Percentiles rank a stretch among this genome's conserved stretches.
These are phyloP conservation scores for Syndactyla subalaris DNA, from an alignment of 2,797 vertebrate species.

Conservation along the genomic window DNA sequence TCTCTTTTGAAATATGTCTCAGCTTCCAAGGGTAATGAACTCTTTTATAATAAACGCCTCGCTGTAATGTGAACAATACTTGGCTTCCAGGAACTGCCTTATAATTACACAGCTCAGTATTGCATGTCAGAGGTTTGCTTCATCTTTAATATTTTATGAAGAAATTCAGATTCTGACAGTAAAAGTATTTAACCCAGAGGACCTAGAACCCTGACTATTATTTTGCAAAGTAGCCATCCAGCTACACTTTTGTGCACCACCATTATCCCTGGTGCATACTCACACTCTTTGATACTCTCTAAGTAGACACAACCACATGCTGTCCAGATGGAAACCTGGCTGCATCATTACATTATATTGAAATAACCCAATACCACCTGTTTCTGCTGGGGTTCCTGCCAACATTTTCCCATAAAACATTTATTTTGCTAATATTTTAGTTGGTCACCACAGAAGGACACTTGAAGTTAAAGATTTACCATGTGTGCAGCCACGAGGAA, in stretches of 20 bases:
- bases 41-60: constrained; percentile 77
- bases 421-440: constrained; percentile 87
- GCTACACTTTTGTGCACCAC: constrained; percentile 78
- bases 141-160: constrained; percentile 83
- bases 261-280: constrained; percentile 81
- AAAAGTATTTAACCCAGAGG: constrained; percentile 84
- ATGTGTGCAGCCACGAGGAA: constrained; percentile 75
- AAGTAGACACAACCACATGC: constrained; percentile 84
- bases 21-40: constrained; percentile 80
- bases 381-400: constrained; percentile 85
- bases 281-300: constrained; percentile 82
- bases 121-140: constrained; percentile 78
- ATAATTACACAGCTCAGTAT: constrained; percentile 72
- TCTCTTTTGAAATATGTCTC: constrained; percentile 68
- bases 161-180: constrained; percentile 82
- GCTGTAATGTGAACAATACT: constrained; percentile 70
- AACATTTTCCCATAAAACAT: constrained; percentile 89
- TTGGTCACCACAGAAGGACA: constrained; percentile 85
- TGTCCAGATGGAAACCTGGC: constrained; percentile 87
- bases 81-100: constrained; percentile 78
- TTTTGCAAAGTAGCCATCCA: constrained; percentile 81
- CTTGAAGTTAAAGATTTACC: constrained; percentile 84
- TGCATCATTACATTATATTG: constrained; percentile 93
- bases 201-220: constrained; percentile 76
- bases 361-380: constrained; percentile 96